Conservation (phyloP, 1,140 invertebrate species). For the Phortica variegata region DNA sequence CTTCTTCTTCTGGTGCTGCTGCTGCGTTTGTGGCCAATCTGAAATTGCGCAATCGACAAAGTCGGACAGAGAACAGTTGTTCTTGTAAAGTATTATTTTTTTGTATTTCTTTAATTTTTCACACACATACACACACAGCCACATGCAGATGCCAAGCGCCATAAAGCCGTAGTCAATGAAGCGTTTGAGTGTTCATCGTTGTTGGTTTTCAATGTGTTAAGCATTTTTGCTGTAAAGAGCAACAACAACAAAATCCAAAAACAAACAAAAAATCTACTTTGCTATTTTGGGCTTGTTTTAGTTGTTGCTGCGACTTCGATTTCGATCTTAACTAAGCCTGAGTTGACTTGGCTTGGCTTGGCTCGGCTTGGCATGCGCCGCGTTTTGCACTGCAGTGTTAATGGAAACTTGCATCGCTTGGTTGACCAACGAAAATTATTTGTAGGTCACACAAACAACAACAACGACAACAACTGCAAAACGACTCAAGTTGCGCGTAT, state of each 20-base stretch:
- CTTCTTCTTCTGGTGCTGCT: too few relatives aligned
- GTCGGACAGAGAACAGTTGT: conserved; percentile 15
- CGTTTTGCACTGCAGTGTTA: conserved; percentile 34
- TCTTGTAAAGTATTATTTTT: conserved; percentile 18
- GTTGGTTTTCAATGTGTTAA: conserved; percentile 27
- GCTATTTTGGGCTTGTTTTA: neutral
- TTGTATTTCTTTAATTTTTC: neutral
- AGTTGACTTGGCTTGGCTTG: neutral
- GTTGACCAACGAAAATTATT: conserved; percentile 51
- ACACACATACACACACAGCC: conserved; percentile 6
- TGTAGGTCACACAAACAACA: conserved; percentile 47
- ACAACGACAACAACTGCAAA: conserved; percentile 8
- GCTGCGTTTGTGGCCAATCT: too few relatives aligned
- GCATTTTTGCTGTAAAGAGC: conserved; percentile 22
- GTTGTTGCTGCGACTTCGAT: conserved; percentile 13
- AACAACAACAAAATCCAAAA: conserved; percentile 12
- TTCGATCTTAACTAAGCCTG: too few relatives aligned
- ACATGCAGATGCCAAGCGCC: conserved; percentile 1
- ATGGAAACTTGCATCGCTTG: conserved; percentile 51
- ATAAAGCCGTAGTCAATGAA: conserved; percentile 22
- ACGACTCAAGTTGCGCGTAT: too few relatives aligned
- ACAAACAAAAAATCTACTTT: neutral
- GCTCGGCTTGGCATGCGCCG: conserved; percentile 30
- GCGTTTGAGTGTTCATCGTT: conserved; percentile 38
- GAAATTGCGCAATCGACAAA: conserved; percentile 26